Base-by-base conservation (phyloP, 1,140 invertebrate genomes). In the Orchestia grillus region DNA sequence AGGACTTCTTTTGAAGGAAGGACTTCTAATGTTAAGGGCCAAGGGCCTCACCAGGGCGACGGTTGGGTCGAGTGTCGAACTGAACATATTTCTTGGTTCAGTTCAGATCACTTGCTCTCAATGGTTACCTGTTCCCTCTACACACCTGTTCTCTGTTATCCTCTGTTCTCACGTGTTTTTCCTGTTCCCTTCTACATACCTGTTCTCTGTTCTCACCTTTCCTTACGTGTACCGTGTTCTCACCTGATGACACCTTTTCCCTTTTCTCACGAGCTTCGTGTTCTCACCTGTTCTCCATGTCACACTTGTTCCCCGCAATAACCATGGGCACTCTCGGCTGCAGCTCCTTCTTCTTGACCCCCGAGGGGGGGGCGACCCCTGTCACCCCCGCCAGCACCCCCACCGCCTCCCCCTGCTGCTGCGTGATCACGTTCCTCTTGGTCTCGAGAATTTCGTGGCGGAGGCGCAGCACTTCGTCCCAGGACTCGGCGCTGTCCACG, bases 401-500 rank as follows among this genome's bases (percentile, higher is more conserved):
- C 96, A 91, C 95, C 90, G 8, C 90, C 23, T 42, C 96, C 96
- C 77, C 95, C 97, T 97, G 98, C 98, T 96, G 36, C 96, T 96
- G 62, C 44, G 96, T 95, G 96, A 97, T 87, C 28, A 96, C 96
- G 96, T 98, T 98, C 96, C 98, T 98, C 97, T 98, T 98, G 0
- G 98, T 98, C 97, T 99, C 98, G 94, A 98, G 97, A 97, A 99
- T 98, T 97, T 99, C 98, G 97, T 99, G 98, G 87, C 98, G 97
- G 92, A 99, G 98, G 90, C 98, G 98, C 96, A 98, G 98, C 23
- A 98, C 98, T 97, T 99, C 98, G 96, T 99, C 98, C 97, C 99
- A 99, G 0, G 98, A 98, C 97, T 99, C 98, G n/a, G 98, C 98
- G 96, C 98, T 98, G 97, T 99, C 98, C 98, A 99, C 98, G 97